Percentiles rank a stretch among this genome's conserved stretches.
phyloP scores from a whole-genome alignment of 2,113 vertebrate species.

The Corynorhinus townsendii region DNA sequence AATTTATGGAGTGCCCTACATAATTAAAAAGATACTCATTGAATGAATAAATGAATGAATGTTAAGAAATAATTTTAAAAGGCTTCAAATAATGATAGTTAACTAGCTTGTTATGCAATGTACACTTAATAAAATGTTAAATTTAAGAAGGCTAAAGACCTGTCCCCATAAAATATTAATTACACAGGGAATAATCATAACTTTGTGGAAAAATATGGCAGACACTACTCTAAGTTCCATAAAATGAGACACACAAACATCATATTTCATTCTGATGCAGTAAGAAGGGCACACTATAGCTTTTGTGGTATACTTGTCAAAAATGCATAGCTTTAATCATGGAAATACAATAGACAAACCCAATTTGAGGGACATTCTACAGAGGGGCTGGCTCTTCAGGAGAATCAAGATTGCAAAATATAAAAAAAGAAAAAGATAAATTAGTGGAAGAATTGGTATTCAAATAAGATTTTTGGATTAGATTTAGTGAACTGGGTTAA shows the following conservation, averaged over 20 bases:
- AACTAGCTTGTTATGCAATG: background rate
- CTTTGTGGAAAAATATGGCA: background rate
- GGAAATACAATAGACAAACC: background rate
- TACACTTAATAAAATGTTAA: background rate
- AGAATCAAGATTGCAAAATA: background rate
- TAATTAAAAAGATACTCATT: conserved; percentile 4
- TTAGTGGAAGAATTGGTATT: background rate
- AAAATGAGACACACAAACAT: background rate
- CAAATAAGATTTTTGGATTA: background rate
- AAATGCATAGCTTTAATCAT: background rate
- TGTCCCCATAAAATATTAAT: background rate
- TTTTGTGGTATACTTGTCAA: background rate
- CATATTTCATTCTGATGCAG: background rate
- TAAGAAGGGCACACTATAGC: background rate
- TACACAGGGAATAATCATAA: background rate
- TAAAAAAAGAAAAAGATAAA: background rate
- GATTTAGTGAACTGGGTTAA: background rate
- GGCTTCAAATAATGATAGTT: background rate
- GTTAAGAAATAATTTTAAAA: background rate
- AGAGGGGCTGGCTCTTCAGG: background rate
- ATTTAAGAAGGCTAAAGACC: background rate
- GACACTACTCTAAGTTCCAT: background rate
- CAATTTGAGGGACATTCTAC: background rate
- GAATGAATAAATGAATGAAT: background rate
- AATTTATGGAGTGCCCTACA: background rate